These are phyloP conservation scores for Thomomys bottae DNA, from an alignment of 2,113 vertebrate genomes.

Conservation along the genomic window DNA sequence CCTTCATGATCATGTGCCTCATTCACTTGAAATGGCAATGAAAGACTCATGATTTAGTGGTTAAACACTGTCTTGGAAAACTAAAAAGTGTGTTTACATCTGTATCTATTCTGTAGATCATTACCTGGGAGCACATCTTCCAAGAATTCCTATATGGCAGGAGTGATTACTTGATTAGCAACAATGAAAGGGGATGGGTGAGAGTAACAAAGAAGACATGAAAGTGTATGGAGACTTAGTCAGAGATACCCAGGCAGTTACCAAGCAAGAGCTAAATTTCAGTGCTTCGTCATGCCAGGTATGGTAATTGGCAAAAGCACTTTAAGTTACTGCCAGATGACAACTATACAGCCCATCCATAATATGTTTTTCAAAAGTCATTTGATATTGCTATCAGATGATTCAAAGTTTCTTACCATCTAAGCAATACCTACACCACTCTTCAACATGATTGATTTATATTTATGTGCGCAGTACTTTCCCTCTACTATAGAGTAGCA, in stretches of 20 bases:
- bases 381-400: slow-evolving; percentile 33
- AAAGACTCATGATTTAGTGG: neutral
- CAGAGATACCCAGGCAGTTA: neutral
- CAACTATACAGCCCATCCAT: neutral
- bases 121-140: neutral
- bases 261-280: neutral
- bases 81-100: neutral
- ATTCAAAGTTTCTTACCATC: slow-evolving; percentile 54
- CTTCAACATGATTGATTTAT: neutral
- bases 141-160: neutral
- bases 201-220: slow-evolving; percentile 13
- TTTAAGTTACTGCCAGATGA: neutral
- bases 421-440: neutral
- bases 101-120: neutral
- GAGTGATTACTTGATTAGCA: neutral
- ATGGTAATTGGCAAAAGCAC: slow-evolving; percentile 39
- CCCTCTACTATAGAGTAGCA: neutral
- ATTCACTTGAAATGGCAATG: slow-evolving; percentile 9
- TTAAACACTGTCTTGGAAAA: neutral
- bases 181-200: neutral
- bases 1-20: neutral
- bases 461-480: neutral
- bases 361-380: neutral
- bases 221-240: neutral
- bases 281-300: neutral